A percentile compares a stretch with the other conserved stretches of the same genome.
Evolutionary conservation across 2,888 invertebrate species (phyloP).

Genomic region (Thymelicus acteon): DNA sequence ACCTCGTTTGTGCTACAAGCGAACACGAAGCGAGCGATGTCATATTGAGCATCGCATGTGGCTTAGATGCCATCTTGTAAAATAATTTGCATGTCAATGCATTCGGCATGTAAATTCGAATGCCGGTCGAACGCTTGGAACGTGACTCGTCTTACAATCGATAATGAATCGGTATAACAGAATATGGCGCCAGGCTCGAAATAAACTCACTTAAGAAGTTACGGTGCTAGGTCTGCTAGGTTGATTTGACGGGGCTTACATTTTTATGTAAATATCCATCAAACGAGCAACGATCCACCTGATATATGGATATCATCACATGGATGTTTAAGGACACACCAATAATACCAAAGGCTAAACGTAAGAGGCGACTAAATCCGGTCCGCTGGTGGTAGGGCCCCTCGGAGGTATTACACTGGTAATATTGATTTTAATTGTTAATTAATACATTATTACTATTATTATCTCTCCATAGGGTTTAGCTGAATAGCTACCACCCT

Average conservation of each 20-base stretch:
- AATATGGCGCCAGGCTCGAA: neutral
- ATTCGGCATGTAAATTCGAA: slow-evolving; percentile 50
- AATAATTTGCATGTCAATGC: slow-evolving; percentile 53
- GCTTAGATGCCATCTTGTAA: slow-evolving; percentile 43
- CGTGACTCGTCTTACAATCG: slow-evolving; percentile 32
- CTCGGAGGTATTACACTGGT: no score
- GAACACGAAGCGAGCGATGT: slow-evolving; percentile 16
- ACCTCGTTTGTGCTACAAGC: slow-evolving; percentile 20
- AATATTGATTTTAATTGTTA: no score
- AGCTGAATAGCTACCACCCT: no score
- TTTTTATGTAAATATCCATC: neutral
- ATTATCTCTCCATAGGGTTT: no score
- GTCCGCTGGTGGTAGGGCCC: no score
- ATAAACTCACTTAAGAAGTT: neutral
- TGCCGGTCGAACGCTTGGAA: slow-evolving; percentile 17
- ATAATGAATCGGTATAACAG: slow-evolving; percentile 27
- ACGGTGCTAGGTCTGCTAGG: neutral
- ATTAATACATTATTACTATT: no score
- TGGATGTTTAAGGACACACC: no score
- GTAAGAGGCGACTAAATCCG: no score
- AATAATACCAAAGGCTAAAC: no score
- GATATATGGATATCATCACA: no score
- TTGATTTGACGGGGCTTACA: no score
- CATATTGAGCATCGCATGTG: slow-evolving; percentile 21
- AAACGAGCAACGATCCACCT: neutral